Evolutionary conservation across 1,140 invertebrate genomes (phyloP).

Genomic region (Sycophaga agraensis): DNA sequence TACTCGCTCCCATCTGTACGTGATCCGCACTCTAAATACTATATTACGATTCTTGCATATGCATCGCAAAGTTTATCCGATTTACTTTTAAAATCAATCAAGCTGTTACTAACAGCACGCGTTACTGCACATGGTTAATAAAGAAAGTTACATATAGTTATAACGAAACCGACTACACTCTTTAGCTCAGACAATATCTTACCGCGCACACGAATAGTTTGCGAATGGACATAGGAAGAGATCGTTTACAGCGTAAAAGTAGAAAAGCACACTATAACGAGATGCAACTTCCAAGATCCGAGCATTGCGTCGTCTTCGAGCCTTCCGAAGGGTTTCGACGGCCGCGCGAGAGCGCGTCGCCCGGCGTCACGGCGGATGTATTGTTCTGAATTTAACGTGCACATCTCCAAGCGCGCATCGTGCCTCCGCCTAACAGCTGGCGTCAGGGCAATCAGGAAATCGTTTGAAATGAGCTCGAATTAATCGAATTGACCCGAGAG

Average conservation of each 20-base stretch:
- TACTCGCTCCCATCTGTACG: too few relatives aligned
- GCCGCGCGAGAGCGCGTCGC: background rate
- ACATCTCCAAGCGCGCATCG: too few relatives aligned
- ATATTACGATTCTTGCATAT: too few relatives aligned
- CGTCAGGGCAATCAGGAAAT: constrained; percentile 25
- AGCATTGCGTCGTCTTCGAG: too few relatives aligned
- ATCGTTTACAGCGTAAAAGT: background rate
- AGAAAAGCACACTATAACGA: background rate
- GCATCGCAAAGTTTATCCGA: too few relatives aligned
- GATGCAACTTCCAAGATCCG: background rate
- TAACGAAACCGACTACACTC: too few relatives aligned
- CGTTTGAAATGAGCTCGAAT: constrained; percentile 20
- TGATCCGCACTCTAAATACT: too few relatives aligned
- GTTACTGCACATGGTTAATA: too few relatives aligned
- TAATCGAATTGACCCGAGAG: constrained; percentile 18
- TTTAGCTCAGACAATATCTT: too few relatives aligned
- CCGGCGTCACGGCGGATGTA: background rate
- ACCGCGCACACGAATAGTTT: background rate
- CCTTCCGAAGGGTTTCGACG: background rate
- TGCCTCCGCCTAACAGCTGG: constrained; percentile 1
- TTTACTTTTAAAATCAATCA: too few relatives aligned
- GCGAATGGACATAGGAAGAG: background rate
- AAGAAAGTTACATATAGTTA: too few relatives aligned
- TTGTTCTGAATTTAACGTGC: constrained; percentile 4
- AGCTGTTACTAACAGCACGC: too few relatives aligned